Evolutionary conservation across 2,888 invertebrate genomes (phyloP).

Genomic region (Syrista parreyssii): DNA sequence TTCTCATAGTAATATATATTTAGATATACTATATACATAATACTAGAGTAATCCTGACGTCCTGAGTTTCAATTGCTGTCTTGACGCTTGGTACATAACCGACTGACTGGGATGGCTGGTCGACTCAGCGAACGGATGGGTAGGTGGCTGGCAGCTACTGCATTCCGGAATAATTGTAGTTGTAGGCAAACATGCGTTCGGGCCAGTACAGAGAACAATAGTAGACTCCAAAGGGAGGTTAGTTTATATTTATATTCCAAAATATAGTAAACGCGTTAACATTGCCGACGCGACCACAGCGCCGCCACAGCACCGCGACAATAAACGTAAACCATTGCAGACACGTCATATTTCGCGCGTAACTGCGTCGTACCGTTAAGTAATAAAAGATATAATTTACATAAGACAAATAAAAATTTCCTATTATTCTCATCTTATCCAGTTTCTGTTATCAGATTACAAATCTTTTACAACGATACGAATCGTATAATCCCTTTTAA

Average conservation of each 20-base stretch:
- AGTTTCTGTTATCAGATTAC: not conserved
- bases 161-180: constrained; percentile 13
- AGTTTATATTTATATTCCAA: constrained; percentile 5
- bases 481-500: not conserved
- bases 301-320: not conserved
- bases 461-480: not conserved
- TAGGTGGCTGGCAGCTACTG: constrained; percentile 10
- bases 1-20: not conserved
- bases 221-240: not conserved
- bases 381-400: not conserved
- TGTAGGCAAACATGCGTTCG: constrained; percentile 15
- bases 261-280: constrained; percentile 1
- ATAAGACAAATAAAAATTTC: not conserved
- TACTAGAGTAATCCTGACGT: not conserved
- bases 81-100: not conserved
- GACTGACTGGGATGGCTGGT: not conserved
- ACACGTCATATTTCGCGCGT: not conserved
- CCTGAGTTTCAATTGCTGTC: not conserved
- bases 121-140: no score
- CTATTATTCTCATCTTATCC: not conserved
- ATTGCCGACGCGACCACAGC: not conserved
- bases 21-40: not conserved
- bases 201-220: constrained; percentile 15
- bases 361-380: not conserved
- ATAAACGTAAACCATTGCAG: not conserved